Percentiles rank a stretch among this genome's conserved stretches.
phyloP scores from a whole-genome alignment of 2,888 invertebrate species.

The Nowickia ferox region DNA sequence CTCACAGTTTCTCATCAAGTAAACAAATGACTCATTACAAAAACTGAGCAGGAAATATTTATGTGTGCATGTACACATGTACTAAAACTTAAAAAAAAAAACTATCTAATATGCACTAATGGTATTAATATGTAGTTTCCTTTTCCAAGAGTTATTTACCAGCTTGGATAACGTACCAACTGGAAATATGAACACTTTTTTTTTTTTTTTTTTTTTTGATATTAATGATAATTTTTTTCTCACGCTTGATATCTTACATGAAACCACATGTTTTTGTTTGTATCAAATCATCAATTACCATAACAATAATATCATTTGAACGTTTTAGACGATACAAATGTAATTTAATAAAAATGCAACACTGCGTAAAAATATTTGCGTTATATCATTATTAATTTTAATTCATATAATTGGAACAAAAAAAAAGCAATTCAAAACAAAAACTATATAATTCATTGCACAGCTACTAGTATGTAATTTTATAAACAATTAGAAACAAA shows the following conservation, averaged over 20 bases:
- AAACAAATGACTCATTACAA: neutral
- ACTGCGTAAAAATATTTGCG: slow-evolving; percentile 39
- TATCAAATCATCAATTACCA: slow-evolving; percentile 12
- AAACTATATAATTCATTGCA: slow-evolving; percentile 56
- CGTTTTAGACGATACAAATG: neutral
- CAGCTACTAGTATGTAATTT: slow-evolving; percentile 58
- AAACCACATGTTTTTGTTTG: slow-evolving; percentile 1
- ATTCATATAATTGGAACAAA: neutral
- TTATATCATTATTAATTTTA: slow-evolving; percentile 18
- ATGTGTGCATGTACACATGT: neutral
- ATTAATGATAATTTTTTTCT: neutral
- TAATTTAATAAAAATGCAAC: slow-evolving; percentile 36
- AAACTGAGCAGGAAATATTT: neutral
- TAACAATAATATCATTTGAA: slow-evolving; percentile 8
- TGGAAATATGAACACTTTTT: too few relatives aligned
- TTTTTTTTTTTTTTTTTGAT: too few relatives aligned
- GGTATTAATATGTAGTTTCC: too few relatives aligned
- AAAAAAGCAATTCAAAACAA: slow-evolving; percentile 6
- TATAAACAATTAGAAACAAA: slow-evolving; percentile 55
- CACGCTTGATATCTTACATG: slow-evolving; percentile 12
- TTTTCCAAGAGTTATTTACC: too few relatives aligned
- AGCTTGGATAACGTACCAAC: too few relatives aligned
- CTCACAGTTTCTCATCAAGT: neutral
- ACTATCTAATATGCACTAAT: too few relatives aligned
- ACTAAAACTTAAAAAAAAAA: neutral